phyloP scores from a whole-genome alignment of 1,140 invertebrate species.

The Pseudoatta argentina region DNA sequence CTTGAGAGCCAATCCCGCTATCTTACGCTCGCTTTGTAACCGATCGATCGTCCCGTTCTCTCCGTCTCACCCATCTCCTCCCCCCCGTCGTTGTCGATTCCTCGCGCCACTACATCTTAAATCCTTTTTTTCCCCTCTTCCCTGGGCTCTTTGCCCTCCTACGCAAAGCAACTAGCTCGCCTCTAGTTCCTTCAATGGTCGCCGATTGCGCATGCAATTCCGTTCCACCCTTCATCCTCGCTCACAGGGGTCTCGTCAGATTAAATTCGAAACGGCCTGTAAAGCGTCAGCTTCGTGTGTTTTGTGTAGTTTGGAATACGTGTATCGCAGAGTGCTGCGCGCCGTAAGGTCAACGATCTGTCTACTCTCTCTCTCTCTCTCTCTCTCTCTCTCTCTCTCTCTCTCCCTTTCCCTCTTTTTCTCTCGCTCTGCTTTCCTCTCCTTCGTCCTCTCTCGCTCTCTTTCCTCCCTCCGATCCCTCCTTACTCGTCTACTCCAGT shows the following conservation, averaged over 20 bases:
- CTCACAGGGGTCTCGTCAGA: slow-evolving; percentile 64
- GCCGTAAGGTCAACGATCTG: slow-evolving; percentile 83
- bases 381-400: slow-evolving; percentile 38
- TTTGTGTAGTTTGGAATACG: slow-evolving; percentile 83
- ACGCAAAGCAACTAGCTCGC: slow-evolving; percentile 28
- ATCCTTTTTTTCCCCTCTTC: slow-evolving; percentile 31
- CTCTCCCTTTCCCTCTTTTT: slow-evolving; percentile 11
- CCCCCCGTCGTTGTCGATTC: too few relatives aligned
- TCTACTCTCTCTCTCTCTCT: slow-evolving; percentile 76
- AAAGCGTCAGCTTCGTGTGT: slow-evolving; percentile 78
- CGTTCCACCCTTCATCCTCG: slow-evolving; percentile 10
- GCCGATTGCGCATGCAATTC: slow-evolving; percentile 65
- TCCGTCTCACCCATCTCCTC: too few relatives aligned
- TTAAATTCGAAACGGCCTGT: slow-evolving; percentile 80
- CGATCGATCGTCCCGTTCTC: slow-evolving; percentile 70
- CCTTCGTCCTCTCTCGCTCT: too few relatives aligned
- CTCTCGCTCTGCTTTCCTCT: background rate
- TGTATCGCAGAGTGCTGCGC: slow-evolving; percentile 79
- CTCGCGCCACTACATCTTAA: slow-evolving; percentile 54
- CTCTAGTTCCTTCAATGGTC: slow-evolving; percentile 56
- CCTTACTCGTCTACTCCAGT: slow-evolving; percentile 35
- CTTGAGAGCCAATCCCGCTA: slow-evolving; percentile 66
- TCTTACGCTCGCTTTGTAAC: slow-evolving; percentile 75
- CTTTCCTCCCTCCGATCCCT: background rate
- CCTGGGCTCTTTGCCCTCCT: background rate